Percentiles rank a stretch among this genome's conserved stretches.
These are phyloP conservation scores for Cinclus cinclus DNA, from an alignment of 2,113 vertebrate species.

Conservation along the genomic window DNA sequence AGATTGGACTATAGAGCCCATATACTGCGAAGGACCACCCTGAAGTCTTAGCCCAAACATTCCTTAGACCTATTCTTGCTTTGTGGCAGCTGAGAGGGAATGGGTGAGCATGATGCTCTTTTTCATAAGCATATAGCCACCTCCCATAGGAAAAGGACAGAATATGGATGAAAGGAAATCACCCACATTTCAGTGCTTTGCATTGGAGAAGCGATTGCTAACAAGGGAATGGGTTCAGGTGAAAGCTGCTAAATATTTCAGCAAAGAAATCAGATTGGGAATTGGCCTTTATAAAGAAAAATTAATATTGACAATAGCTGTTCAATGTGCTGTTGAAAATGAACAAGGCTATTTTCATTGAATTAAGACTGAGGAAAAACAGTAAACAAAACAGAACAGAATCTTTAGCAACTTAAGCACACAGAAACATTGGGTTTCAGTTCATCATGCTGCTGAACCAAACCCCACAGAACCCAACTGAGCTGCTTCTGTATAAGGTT, in stretches of 20 bases:
- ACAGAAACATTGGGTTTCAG: background rate
- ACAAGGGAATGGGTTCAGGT: background rate
- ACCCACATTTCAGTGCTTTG: background rate
- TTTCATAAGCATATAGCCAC: background rate
- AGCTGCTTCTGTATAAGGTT: background rate
- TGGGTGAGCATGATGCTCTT: background rate
- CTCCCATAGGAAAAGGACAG: background rate
- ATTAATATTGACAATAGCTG: constrained; percentile 56
- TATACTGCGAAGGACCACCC: background rate
- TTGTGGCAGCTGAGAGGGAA: background rate
- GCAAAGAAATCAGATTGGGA: constrained; percentile 14
- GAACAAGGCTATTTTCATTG: constrained; percentile 46
- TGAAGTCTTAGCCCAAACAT: background rate
- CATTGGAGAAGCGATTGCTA: background rate
- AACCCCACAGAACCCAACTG: background rate
- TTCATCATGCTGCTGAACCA: background rate
- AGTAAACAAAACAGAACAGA: background rate
- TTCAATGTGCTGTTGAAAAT: background rate
- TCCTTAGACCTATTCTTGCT: rapidly evolving
- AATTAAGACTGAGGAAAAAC: constrained; percentile 52
- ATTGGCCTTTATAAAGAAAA: constrained; percentile 29
- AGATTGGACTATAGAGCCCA: background rate
- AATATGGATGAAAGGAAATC: background rate
- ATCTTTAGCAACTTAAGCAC: background rate
- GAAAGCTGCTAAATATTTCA: constrained; percentile 29